Evolutionary conservation across 2,888 invertebrate species (phyloP), one percentile per base, ranked within the genome.

Genomic region (Aleiodes testaceus): DNA sequence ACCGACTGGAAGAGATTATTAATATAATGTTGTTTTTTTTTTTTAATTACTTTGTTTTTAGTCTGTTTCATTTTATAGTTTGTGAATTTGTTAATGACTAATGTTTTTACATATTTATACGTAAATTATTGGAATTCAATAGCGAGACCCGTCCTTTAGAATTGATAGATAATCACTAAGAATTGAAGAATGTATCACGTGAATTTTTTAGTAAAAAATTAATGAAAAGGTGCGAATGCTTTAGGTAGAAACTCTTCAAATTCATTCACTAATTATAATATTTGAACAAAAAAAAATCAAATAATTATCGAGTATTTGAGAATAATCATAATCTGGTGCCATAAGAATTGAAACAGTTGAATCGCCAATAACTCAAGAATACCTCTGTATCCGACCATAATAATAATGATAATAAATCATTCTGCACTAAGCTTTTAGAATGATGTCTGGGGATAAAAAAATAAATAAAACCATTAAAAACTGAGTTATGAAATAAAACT

Each of bases 1-100:
- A 6, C 85, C 85, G 36, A 85, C 82, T n/a, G 81, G 81, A 67
- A 80, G 84, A 68, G 82, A 86, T 80, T 86, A 85, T 72, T 86
- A 86, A 80, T 79, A 77, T 75, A 63, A 26, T 26, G 22, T 69
- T 71, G 68, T 77, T 73, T 76, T 73, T 74, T 63, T 52, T 78
- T 80, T 79, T 79, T 77, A 75, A 61, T 50, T 22, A 55, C 66
- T 59, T 61, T 68, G n/a, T 59, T 77, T 79, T 79, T 52, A 63
- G 74, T 69, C 72, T 72, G 76, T 75, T 30, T 77, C 79, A 79
- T 72, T 69, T 80, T 80, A 82, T 80, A 83, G 79, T 83, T 80
- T 80, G 83, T 78, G 61, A 79, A 74, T 82, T 77, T 74, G 79
- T 81, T 82, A 81, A 66, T 75, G 71, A 74, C 74, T 76, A 80